Base-by-base conservation (phyloP, 1,140 invertebrate genomes). In the Dendrolimus punctatus region DNA sequence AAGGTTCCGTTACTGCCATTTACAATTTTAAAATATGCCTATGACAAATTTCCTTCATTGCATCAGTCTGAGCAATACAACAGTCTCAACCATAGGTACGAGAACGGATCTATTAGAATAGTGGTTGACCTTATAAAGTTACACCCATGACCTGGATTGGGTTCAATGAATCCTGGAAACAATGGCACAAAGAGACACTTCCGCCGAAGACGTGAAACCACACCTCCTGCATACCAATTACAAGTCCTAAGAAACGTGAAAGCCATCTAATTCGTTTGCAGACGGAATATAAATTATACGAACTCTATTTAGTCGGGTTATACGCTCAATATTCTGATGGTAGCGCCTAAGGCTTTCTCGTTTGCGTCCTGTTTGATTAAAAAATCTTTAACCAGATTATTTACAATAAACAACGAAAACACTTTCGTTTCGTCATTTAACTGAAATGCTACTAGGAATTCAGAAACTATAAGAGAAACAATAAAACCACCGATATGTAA, bases 151-250 rank as follows among this genome's bases (percentile, higher is more conserved):
- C 66, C 66, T 43, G 46, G 57, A 76, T 66, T 74, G 60, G 66
- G 76, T 72, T 77, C 74, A 73, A 68, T 76, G 74, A 68, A 77
- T 80, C 73, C 74, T 69, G 74, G 71, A 80, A 80, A 80, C 66
- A 68, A 69, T 71, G 54, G 54, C 46, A 48, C 6, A 39, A 23
- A 52, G 58, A 64, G 63, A 55, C 68, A 66, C 71, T 76, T 76
- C 69, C 75, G 60, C 62, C 61, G 51, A 68, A 72, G 68, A 73
- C 66, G 64, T 69, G 63, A 66, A 67, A 63, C 53, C 64, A 53
- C 54, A 60, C 57, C 50, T 62, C 49, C 49, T 71, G 76, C 66
- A 80, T 80, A 80, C 66, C 62, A 80, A 80, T n/a, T 74, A 52
- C 51, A 55, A 62, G 51, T 48, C 42, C 45, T 61, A 68, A 49